Evolutionary conservation across 2,888 invertebrate species (phyloP), one percentile per base, ranked within the genome.

Genomic region (Tortrix viridana): DNA sequence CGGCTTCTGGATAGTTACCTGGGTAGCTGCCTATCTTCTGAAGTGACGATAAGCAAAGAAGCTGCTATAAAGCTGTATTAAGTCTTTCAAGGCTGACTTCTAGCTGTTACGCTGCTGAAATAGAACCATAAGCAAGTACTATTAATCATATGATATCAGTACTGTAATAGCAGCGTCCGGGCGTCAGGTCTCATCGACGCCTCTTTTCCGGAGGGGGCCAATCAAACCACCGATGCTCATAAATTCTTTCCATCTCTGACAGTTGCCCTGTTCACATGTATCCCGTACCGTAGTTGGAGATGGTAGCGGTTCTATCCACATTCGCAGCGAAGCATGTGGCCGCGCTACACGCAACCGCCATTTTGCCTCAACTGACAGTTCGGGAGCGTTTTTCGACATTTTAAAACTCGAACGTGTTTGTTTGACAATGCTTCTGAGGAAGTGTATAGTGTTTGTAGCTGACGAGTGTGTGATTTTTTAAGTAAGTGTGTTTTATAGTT

Each of bases 211-310:
- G 84, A 84, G 86, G 82, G 85, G 87, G 75, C 74, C 75, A 79
- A 83, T 78, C 77, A 65, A 56, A 56, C 69, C 70, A 68, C 69
- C 70, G 67, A 68, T 69, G 81, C 84, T 82, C 90, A 91, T 92
- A 92, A 91, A 91, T 92, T 92, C 91, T 92, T 89, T 91, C 86
- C 75, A 80, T 79, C 71, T 62, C 81, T 91, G 91, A 92, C 92
- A 91, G 88, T 80, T 85, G 82, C 59, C 67, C 74, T 73, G 80
- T 79, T 85, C 82, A 84, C 89, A 86, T 85, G 85, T 86, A 77
- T 77, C 69, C 75, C 77, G 79, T 80, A 77, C 76, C 81, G 77
- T 81, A 71, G 67, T 74, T 67, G 77, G 79, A 72, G 71, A 81
- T 82, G 83, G 63, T 70, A 69, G 72, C 70, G 63, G 67, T 44